phyloP scores from a whole-genome alignment of 2,797 vertebrate species.

The Sciurus vulgaris region DNA sequence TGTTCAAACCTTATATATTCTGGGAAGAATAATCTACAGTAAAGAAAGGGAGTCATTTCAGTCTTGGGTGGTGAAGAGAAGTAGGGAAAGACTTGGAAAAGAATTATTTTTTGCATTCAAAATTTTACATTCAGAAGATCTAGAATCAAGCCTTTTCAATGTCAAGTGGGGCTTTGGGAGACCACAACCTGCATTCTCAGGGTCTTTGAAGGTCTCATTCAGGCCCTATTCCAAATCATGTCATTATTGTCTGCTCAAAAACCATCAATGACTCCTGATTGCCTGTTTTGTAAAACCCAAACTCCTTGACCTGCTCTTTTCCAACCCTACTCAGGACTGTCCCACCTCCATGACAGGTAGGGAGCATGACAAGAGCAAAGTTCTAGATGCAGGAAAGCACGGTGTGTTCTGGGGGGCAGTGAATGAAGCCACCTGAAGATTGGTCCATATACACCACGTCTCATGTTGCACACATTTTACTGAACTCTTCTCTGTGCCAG shows the following conservation, averaged over 20 bases:
- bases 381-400: neutral
- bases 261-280: neutral
- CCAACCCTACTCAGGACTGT: neutral
- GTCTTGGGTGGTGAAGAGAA: neutral
- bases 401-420: neutral
- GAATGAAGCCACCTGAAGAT: neutral
- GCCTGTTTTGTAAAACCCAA: neutral
- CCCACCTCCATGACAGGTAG: neutral
- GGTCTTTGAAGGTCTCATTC: neutral
- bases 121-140: neutral
- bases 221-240: neutral
- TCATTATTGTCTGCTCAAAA: neutral
- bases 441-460: neutral
- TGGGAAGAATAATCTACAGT: neutral
- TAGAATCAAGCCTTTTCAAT: neutral
- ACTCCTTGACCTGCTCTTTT: neutral
- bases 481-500: neutral
- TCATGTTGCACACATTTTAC: neutral
- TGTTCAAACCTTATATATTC: constrained; percentile 16
- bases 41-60: neutral
- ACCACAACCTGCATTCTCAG: neutral
- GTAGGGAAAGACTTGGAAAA: neutral
- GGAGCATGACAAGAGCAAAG: neutral
- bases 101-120: neutral
- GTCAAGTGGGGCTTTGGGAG: neutral